Evolutionary conservation across 1,140 invertebrate species (phyloP).

Genomic region (Drosophila tani): DNA sequence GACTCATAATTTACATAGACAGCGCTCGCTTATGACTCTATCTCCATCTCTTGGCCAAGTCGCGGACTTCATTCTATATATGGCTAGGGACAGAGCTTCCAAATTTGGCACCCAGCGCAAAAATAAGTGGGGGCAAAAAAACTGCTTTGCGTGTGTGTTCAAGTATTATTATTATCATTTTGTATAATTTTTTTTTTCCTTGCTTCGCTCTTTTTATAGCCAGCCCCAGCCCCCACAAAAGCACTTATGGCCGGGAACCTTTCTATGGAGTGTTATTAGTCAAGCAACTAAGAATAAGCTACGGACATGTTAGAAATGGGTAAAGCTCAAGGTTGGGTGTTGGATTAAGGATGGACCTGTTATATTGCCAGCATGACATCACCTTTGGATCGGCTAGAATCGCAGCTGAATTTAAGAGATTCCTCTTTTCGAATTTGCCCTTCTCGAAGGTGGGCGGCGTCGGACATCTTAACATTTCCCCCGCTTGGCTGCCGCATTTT

Average conservation of each 20-base stretch:
- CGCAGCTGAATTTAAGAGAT: constrained; percentile 8
- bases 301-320: constrained; percentile 26
- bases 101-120: constrained; percentile 64
- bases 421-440: constrained; percentile 22
- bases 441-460: constrained; percentile 29
- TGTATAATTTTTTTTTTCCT: constrained; percentile 42
- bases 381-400: constrained; percentile 4
- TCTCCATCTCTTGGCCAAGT: constrained; percentile 58
- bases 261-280: constrained; percentile 44
- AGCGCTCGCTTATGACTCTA: constrained; percentile 59
- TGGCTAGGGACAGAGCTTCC: constrained; percentile 54
- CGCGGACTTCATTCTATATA: constrained; percentile 50
- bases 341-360: constrained; percentile 41
- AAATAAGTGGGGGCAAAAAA: constrained; percentile 43
- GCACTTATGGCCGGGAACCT: constrained; percentile 30
- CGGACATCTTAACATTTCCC: constrained; percentile 10
- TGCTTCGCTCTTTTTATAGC: constrained; percentile 41
- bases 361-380: constrained; percentile 32
- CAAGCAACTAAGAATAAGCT: constrained; percentile 38
- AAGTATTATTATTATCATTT: constrained; percentile 64
- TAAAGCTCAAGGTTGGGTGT: constrained; percentile 45
- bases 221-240: constrained; percentile 51
- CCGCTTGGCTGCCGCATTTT: constrained; percentile 50
- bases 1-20: constrained; percentile 76
- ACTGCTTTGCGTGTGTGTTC: constrained; percentile 51